Percentiles rank a stretch among this genome's conserved stretches.
phyloP scores from a whole-genome alignment of 2,113 vertebrate genomes.

The Labeo catla region DNA sequence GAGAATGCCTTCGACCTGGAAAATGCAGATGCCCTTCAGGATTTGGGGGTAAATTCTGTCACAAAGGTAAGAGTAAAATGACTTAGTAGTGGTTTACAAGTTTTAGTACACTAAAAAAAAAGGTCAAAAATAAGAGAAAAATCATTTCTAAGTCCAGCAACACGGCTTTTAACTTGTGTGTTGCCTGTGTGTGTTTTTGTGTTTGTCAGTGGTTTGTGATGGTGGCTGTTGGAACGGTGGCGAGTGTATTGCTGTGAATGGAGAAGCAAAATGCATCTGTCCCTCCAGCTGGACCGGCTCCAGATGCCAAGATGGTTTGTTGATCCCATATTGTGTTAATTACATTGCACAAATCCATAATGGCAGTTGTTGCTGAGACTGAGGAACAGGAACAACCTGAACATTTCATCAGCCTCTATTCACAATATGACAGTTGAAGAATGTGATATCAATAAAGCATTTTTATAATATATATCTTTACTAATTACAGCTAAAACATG shows the following conservation, averaged over 20 bases:
- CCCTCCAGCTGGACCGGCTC: conserved; percentile 84
- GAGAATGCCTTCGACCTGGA: conserved; percentile 83
- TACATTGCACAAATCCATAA: not conserved
- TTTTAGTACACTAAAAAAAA: not conserved
- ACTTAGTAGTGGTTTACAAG: not conserved
- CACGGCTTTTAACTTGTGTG: not conserved
- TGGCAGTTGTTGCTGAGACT: not conserved
- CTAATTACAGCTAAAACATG: not conserved
- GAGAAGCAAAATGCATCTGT: conserved; percentile 82
- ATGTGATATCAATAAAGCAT: not conserved
- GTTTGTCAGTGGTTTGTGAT: conserved; percentile 80
- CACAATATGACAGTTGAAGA: not conserved
- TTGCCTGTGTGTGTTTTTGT: conserved; percentile 37
- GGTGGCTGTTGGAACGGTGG: conserved; percentile 86
- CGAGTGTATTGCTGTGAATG: conserved; percentile 80
- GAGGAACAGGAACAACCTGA: not conserved
- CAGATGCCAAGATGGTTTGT: conserved; percentile 84
- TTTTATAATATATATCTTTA: not conserved
- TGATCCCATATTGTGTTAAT: conserved; percentile 7
- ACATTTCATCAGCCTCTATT: not conserved
- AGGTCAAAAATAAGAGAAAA: not conserved
- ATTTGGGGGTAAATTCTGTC: conserved; percentile 84
- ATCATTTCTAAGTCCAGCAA: not conserved
- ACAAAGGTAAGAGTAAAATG: conserved; percentile 76
- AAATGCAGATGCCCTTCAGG: conserved; percentile 85